Evolutionary conservation across 2,888 invertebrate species (phyloP).

Genomic region (Sipha maydis): DNA sequence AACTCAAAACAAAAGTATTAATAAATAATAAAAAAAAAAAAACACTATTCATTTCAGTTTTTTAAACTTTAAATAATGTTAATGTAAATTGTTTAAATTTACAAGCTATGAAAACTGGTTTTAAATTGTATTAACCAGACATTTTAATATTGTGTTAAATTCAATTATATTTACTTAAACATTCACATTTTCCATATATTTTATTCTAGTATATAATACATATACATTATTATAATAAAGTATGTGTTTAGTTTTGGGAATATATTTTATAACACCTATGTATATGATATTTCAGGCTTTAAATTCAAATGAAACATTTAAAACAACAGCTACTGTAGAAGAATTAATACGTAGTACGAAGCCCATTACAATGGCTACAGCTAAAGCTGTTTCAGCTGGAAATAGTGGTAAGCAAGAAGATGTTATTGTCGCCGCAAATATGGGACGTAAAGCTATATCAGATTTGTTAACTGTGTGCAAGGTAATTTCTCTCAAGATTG

Average conservation of each 20-base stretch:
- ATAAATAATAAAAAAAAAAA: too few species aligned
- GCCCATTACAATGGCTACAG: conserved; percentile 92
- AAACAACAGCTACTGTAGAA: conserved; percentile 81
- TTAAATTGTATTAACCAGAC: not conserved
- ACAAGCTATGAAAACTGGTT: not conserved
- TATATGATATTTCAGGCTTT: conserved; percentile 71
- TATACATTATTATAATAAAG: too few species aligned
- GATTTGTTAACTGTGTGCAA: conserved; percentile 92
- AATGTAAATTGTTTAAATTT: too few species aligned
- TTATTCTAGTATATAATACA: too few species aligned
- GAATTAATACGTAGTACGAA: conserved; percentile 93
- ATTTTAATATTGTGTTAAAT: not conserved
- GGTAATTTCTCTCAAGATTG: conserved; percentile 69
- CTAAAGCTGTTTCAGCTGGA: conserved; percentile 93
- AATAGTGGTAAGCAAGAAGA: conserved; percentile 92
- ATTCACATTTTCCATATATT: too few species aligned
- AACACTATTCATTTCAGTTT: too few species aligned
- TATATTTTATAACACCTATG: too few species aligned
- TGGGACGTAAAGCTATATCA: conserved; percentile 92
- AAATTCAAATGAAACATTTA: conserved; percentile 72
- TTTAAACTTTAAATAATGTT: too few species aligned
- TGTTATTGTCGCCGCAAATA: conserved; percentile 94
- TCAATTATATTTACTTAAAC: not conserved
- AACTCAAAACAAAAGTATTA: too few species aligned
- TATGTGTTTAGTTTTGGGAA: too few species aligned